Conservation (phyloP, 2,797 vertebrate species). For the Acanthiza pusilla region DNA sequence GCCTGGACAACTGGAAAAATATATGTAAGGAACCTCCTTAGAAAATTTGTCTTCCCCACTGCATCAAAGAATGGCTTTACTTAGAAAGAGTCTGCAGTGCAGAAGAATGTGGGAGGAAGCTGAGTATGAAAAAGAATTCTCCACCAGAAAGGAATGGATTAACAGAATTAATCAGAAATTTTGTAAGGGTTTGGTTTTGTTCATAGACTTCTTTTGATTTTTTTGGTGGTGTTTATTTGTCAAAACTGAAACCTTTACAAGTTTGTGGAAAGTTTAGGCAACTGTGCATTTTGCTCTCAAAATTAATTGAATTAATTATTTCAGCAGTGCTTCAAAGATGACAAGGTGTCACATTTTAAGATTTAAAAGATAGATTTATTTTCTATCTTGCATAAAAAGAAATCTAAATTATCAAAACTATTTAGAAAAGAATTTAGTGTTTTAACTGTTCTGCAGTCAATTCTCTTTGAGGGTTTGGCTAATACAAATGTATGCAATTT, state of each 20-base stretch:
- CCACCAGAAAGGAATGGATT: not conserved
- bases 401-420: not conserved
- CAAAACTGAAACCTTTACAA: not conserved
- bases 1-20: not conserved
- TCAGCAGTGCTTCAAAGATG: not conserved
- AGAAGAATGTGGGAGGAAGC: not conserved
- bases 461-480: not conserved
- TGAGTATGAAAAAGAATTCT: not conserved
- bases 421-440: not conserved
- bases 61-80: not conserved
- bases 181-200: not conserved
- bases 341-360: not conserved
- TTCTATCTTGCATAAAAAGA: not conserved
- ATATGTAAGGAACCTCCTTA: not conserved
- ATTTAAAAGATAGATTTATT: not conserved
- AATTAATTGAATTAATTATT: not conserved
- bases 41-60: slow-evolving; percentile 25
- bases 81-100: not conserved
- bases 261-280: not conserved
- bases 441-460: not conserved
- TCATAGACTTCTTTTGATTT: accelerated
- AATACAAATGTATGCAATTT: not conserved
- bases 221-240: not conserved
- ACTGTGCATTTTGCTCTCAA: not conserved
- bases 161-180: not conserved